A percentile compares a stretch with the other conserved stretches of the same genome.
phyloP scores from a whole-genome alignment of 1,140 invertebrate genomes.

The Aphidius ervi region DNA sequence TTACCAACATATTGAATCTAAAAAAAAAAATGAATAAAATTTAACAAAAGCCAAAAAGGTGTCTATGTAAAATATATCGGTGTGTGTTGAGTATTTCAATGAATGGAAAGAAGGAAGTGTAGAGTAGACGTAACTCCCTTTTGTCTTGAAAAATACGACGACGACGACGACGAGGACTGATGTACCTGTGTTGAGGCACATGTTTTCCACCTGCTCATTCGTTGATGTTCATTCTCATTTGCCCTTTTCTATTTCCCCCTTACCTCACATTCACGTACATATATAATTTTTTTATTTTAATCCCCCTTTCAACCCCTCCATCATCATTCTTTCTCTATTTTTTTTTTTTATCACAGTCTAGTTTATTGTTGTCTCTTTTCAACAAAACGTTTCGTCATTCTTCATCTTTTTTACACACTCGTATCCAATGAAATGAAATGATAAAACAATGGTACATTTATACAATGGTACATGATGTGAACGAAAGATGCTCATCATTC shows the following conservation, averaged over 20 bases:
- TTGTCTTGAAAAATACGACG: constrained; percentile 8
- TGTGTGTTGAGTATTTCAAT: not conserved
- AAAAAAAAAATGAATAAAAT: too few species aligned
- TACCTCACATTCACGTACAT: not conserved
- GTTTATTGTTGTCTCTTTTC: not conserved
- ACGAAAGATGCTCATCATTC: constrained; percentile 31
- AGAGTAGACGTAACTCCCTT: constrained; percentile 17
- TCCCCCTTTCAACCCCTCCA: not conserved
- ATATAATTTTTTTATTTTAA: too few species aligned
- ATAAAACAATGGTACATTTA: constrained; percentile 26
- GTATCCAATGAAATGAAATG: constrained; percentile 14
- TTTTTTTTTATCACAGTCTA: too few species aligned
- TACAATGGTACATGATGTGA: constrained; percentile 35
- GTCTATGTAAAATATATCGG: not conserved
- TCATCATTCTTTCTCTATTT: not conserved
- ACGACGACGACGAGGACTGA: not conserved
- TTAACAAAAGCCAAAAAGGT: not conserved
- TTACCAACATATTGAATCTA: too few species aligned
- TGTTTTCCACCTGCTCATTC: constrained; percentile 17
- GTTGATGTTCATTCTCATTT: constrained; percentile 21
- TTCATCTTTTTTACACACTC: constrained; percentile 4
- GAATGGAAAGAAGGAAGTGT: constrained; percentile 2
- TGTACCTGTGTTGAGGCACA: constrained; percentile 18
- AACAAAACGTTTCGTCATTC: not conserved
- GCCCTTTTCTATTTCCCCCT: constrained; percentile 2